These are phyloP conservation scores for Rotaria socialis DNA, from an alignment of 2,888 invertebrate species.

Conservation along the genomic window DNA sequence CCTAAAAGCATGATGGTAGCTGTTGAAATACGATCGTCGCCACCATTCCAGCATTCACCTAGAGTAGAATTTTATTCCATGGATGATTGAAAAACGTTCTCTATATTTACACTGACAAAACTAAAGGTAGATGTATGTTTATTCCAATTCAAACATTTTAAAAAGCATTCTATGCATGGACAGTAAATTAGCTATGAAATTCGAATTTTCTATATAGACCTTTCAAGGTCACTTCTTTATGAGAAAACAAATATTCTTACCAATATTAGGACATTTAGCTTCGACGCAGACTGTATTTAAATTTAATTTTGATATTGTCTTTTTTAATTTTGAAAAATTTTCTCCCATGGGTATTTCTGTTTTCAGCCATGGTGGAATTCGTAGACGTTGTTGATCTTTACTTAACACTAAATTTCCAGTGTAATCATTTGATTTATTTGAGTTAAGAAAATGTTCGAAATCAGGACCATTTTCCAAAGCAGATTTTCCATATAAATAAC, in stretches of 20 bases:
- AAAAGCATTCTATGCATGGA: too few relatives aligned
- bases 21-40: constrained; percentile 87
- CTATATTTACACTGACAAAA: too few relatives aligned
- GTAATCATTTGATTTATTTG: constrained; percentile 26
- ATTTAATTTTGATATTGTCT: constrained; percentile 76
- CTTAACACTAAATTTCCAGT: constrained; percentile 20
- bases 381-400: constrained; percentile 40
- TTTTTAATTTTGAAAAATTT: constrained; percentile 75
- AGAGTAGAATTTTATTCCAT: constrained; percentile 61
- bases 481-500: neutral
- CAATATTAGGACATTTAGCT: constrained; percentile 93
- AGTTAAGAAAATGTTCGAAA: constrained; percentile 41
- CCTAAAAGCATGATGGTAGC: constrained; percentile 99
- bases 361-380: constrained; percentile 89
- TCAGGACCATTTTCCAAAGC: constrained; percentile 37
- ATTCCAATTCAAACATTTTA: too few relatives aligned
- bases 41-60: constrained; percentile 94
- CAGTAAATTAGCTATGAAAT: too few relatives aligned
- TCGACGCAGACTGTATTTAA: constrained; percentile 91
- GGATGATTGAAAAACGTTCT: too few relatives aligned
- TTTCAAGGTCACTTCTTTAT: too few relatives aligned
- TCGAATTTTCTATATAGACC: too few relatives aligned
- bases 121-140: too few relatives aligned
- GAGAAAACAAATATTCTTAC: constrained; percentile 69
- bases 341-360: constrained; percentile 84